Evolutionary conservation across 2,888 invertebrate species (phyloP), one percentile per base, ranked within the genome.

Genomic region (Congeria kusceri): DNA sequence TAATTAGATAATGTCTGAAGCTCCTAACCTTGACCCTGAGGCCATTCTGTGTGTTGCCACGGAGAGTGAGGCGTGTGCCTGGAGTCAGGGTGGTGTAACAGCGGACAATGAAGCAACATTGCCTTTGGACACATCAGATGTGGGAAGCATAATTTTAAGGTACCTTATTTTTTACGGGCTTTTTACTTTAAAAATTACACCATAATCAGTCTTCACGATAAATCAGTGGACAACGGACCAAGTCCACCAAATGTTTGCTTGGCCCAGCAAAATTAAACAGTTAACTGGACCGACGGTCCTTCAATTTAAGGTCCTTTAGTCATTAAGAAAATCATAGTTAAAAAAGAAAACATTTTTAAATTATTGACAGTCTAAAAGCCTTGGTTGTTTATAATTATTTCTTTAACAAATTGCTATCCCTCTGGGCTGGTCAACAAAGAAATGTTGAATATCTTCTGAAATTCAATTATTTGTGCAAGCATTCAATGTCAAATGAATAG

Each of bases 41-140:
- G 77, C 83, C 4, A 83, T 91, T 27, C 71, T 86, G 23, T 81
- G 79, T 28, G 81, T 83, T 46, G 80, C 87, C 11, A 66, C 80
- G 13, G 88, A 89, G 23, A 85, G 87, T 13, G 89, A 90, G 71
- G 84, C 85, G 29, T 62, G 49, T 25, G 64, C 84, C 32, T 87
- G 87, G 88, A 65, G 57, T n/a, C 83, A 82, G 44, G 83, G 80
- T 23, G 85, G 84, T 23, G 62, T 86, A 66, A 76, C 77, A 28
- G 83, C 77, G 49, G 72, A 74, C 27, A 53, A 68, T 29, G 75
- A 78, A n/a, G 69, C 59, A 27, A 70, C 58, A 23, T 57, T 80
- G 44, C 71, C 47, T 20, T 39, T 46, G 27, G 77, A 78, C 64
- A 32, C 74, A 32, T 67, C 72, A 25, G 82, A 83, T 27, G 23